Base-by-base conservation (phyloP, 1,140 invertebrate species). In the Hyles vespertilio region DNA sequence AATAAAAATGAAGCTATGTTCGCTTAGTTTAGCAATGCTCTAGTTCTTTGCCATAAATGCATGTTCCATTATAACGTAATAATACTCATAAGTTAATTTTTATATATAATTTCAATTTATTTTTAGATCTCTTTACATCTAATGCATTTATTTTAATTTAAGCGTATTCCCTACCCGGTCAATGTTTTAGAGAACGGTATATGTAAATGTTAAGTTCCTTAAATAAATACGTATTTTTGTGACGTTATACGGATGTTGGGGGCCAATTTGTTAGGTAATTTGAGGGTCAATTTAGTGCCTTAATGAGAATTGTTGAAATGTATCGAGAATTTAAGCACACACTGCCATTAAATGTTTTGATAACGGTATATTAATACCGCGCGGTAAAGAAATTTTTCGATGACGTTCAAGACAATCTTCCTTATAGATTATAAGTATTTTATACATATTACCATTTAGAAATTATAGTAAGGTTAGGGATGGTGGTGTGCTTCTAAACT, bases 41-140 rank as follows among this genome's bases (percentile, higher is more conserved):
- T 84, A 88, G 85, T 79, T 84, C 81, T 90, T 87, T 90, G 89
- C 89, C 89, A 90, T 90, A 90, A 66, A 87, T 89, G 85, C 87
- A 90, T 89, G 89, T 90, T 90, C 89, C 89, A 89, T 85, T 89
- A 80, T 86, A 76, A 79, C 36, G 36, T 85, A 83, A 80, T 90
- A 90, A 90, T 90, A 90, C 89, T 90, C 89, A 89, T 87, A 84
- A 87, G 84, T 84, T 89, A 84, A 86, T 84, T 74, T 74, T 71
- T 79, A 79, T 85, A 75, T 53, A 54, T 54, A 40, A 44, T 81
- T 84, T 87, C 77, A 70, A 80, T 88, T 65, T 89, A 86, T 80
- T 85, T 84, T 88, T 83, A 86, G 87, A 89, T 89, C 81, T 86
- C 84, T 87, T 85, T 85, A 81, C 82, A 72, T 84, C 79, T 89